Conservation (phyloP, 2,888 invertebrate species). For the Conomelus anceps region DNA sequence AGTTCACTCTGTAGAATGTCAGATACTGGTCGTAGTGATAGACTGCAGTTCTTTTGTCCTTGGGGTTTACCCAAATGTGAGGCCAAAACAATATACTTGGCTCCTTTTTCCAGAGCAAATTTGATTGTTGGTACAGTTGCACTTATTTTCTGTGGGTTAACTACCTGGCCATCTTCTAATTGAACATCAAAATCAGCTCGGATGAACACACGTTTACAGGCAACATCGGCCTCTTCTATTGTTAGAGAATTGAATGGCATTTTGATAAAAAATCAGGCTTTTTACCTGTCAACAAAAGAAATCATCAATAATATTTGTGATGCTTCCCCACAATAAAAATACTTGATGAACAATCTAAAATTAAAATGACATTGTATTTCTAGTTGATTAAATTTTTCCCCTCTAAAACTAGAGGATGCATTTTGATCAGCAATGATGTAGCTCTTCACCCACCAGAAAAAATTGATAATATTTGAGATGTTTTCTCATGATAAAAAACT, state of each 20-base stretch:
- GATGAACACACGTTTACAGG: slow-evolving; percentile 78
- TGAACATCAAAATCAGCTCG: slow-evolving; percentile 99
- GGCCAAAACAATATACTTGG: slow-evolving; percentile 92
- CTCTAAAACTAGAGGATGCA: too few species aligned
- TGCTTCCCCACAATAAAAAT: too few species aligned
- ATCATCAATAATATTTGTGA: neutral
- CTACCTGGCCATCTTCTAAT: slow-evolving; percentile 88
- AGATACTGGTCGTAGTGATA: slow-evolving; percentile 86
- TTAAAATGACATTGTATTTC: too few species aligned
- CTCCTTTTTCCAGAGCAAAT: slow-evolving; percentile 85
- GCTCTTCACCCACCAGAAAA: too few species aligned
- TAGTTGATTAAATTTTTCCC: too few species aligned
- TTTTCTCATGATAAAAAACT: too few species aligned
- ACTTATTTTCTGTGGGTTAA: slow-evolving; percentile 94
- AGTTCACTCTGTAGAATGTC: slow-evolving; percentile 79
- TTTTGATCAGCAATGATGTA: too few species aligned
- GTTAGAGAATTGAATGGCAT: neutral
- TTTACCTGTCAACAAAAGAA: neutral
- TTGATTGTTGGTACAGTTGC: slow-evolving; percentile 89
- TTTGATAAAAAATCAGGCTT: neutral
- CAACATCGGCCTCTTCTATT: neutral
- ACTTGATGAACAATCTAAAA: too few species aligned
- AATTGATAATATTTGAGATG: too few species aligned
- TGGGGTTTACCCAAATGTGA: slow-evolving; percentile 97
- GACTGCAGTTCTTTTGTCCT: slow-evolving; percentile 79